These are phyloP conservation scores for Daktulosphaira vitifoliae DNA, from an alignment of 1,140 invertebrate species.

Conservation along the genomic window DNA sequence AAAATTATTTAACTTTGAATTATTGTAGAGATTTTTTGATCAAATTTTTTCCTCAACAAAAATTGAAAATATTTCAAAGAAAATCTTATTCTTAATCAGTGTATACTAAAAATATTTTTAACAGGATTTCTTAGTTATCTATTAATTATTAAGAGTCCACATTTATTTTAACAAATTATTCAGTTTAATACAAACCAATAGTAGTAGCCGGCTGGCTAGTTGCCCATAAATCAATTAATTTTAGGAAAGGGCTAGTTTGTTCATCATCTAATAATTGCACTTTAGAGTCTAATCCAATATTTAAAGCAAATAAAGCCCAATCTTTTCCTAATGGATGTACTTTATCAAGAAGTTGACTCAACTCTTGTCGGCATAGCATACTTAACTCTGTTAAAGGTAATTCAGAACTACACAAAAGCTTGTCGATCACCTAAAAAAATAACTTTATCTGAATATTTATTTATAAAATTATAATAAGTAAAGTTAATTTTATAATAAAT, in stretches of 20 bases:
- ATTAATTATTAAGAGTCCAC: no score
- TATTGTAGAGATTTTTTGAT: no score
- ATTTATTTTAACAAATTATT: not conserved
- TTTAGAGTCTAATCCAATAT: constrained; percentile 48
- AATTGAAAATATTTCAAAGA: not conserved
- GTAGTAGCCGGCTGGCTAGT: constrained; percentile 9
- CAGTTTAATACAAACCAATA: not conserved
- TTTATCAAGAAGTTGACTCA: constrained; percentile 62
- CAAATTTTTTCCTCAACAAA: not conserved
- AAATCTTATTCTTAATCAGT: no score
- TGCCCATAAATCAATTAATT: constrained; percentile 35
- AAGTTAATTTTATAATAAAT: not conserved
- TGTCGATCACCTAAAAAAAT: not conserved
- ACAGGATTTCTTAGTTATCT: no score
- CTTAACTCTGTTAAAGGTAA: constrained; percentile 42
- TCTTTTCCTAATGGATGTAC: constrained; percentile 68
- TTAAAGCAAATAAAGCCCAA: constrained; percentile 72
- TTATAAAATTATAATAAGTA: not conserved
- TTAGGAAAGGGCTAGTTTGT: constrained; percentile 35
- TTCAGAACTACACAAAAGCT: constrained; percentile 8
- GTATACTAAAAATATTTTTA: no score
- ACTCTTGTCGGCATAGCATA: constrained; percentile 47
- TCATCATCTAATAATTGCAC: constrained; percentile 36
- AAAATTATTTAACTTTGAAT: no score
- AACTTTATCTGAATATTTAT: not conserved